phyloP scores from a whole-genome alignment of 2,113 vertebrate species.

The Numenius arquata region DNA sequence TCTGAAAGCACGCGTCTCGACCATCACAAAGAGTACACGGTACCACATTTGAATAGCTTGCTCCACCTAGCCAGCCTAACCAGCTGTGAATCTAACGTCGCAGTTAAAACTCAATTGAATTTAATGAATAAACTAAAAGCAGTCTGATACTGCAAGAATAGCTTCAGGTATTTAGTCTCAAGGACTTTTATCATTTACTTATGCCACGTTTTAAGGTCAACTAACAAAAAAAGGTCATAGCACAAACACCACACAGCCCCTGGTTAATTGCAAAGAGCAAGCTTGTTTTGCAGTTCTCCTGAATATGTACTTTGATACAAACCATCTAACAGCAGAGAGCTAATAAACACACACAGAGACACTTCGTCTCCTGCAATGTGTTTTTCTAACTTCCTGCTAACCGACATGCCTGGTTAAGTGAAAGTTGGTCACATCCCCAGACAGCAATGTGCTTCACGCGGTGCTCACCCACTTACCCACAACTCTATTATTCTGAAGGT shows the following conservation, averaged over 20 bases:
- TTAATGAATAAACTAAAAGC: background rate
- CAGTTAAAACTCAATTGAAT: background rate
- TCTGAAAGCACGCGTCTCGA: background rate
- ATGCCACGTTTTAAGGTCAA: background rate
- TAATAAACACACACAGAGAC: background rate
- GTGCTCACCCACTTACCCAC: slow-evolving; percentile 61
- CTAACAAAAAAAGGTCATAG: background rate
- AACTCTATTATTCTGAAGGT: slow-evolving; percentile 58
- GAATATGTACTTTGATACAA: background rate
- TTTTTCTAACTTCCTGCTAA: slow-evolving; percentile 15
- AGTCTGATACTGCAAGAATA: background rate
- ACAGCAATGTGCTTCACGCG: background rate
- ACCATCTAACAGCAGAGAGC: slow-evolving; percentile 19
- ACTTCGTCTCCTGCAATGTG: background rate
- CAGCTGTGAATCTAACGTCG: background rate
- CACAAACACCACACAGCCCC: background rate
- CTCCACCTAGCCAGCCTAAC: background rate
- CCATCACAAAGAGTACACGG: background rate
- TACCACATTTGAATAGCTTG: background rate
- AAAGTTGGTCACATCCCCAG: slow-evolving; percentile 67
- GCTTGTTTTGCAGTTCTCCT: background rate
- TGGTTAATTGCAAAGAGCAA: background rate
- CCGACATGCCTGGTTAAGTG: slow-evolving; percentile 10
- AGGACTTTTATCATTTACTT: background rate
- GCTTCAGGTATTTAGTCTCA: background rate